Conservation (phyloP, 35 echinoderm and acorn worm genomes). For the Heliocidaris erythrogramma region DNA sequence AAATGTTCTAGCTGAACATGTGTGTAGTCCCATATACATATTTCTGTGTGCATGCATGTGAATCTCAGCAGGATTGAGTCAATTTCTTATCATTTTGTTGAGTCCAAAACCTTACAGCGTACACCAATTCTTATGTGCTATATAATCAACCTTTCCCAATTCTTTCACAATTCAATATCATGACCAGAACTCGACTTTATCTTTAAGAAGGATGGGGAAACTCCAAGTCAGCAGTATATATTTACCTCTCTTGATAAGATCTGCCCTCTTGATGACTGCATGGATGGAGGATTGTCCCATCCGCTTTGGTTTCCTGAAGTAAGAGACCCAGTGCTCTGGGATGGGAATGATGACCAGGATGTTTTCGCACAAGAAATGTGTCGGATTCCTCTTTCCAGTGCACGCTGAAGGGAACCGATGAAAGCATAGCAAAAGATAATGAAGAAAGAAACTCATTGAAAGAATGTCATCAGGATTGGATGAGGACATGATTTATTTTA, state of each 20-base stretch:
- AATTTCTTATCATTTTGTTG: no score
- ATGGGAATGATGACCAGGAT: conserved; percentile 82
- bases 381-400: conserved; percentile 52
- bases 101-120: no score
- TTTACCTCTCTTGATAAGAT: conserved; percentile 91
- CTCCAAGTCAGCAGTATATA: neutral
- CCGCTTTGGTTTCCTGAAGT: conserved; percentile 76
- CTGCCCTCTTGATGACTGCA: conserved; percentile 77
- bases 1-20: no score
- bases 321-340: conserved; percentile 73
- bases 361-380: conserved; percentile 75
- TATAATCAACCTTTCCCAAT: no score
- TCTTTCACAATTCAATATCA: no score
- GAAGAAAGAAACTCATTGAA: neutral
- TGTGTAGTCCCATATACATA: no score
- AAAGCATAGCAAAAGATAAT: neutral
- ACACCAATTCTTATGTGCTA: no score
- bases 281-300: conserved; percentile 82
- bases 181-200: no score
- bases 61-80: no score
- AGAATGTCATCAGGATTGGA: neutral
- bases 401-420: conserved; percentile 44
- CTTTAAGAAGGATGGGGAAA: neutral
- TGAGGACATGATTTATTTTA: no score
- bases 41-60: no score